Conservation (phyloP, 2,113 vertebrate species). For the Cricetomys ansorgei region DNA sequence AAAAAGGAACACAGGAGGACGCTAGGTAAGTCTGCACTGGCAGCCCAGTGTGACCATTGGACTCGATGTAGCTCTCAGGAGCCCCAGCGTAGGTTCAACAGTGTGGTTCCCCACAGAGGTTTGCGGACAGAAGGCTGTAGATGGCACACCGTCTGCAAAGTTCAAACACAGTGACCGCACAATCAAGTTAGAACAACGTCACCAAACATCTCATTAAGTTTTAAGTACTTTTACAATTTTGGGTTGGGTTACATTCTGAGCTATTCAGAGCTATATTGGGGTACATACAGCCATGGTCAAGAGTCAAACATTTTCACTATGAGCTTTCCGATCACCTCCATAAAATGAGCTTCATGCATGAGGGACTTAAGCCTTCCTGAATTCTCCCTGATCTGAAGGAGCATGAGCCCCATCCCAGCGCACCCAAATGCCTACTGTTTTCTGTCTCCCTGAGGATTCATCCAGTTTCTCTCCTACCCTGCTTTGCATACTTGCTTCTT, state of each 20-base stretch:
- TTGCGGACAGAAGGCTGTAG: not conserved
- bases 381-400: not conserved
- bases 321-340: not conserved
- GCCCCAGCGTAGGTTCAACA: accelerated
- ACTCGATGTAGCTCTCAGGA: not conserved
- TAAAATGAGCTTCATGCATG: not conserved
- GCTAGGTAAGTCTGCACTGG: no score
- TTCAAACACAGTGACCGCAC: not conserved
- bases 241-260: not conserved
- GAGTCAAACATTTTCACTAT: not conserved
- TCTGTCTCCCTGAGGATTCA: not conserved
- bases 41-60: not conserved
- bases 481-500: not conserved
- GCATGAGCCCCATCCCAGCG: not conserved
- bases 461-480: not conserved
- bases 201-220: not conserved
- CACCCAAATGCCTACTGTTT: not conserved
- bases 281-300: no score
- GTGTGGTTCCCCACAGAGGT: not conserved
- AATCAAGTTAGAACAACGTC: not conserved
- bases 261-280: not conserved
- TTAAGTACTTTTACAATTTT: not conserved
- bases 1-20: not conserved
- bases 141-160: no score
- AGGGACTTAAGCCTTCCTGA: no score